phyloP scores from a whole-genome alignment of 1,140 invertebrate species.

The Conus betulinus region DNA sequence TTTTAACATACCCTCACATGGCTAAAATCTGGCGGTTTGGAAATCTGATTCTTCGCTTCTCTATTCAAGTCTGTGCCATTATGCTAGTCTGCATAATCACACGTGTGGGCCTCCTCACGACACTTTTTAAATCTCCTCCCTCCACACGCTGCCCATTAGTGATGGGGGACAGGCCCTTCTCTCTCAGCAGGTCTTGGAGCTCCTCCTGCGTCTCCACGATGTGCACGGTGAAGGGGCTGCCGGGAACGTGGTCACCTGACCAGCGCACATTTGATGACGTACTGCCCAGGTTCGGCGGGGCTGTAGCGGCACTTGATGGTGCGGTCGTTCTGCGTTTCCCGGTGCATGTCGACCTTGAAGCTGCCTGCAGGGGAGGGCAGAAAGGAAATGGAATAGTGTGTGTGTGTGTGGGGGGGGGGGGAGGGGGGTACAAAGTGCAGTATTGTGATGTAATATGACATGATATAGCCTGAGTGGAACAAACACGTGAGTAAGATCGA shows the following conservation, averaged over 20 bases:
- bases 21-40: background rate
- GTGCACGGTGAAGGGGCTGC: slow-evolving; percentile 98
- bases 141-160: slow-evolving; percentile 28
- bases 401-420: no score
- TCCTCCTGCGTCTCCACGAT: slow-evolving; percentile 99
- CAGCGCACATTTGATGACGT: slow-evolving; percentile 98
- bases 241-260: slow-evolving; percentile 93
- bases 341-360: slow-evolving; percentile 99
- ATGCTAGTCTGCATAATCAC: no score
- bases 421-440: no score
- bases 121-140: slow-evolving; percentile 34
- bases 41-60: background rate
- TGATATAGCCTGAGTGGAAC: no score
- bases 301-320: slow-evolving; percentile 98
- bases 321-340: slow-evolving; percentile 97
- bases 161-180: background rate
- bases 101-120: no score
- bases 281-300: slow-evolving; percentile 98
- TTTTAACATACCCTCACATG: background rate
- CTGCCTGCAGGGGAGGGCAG: slow-evolving; percentile 81
- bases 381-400: no score
- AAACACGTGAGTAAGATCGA: no score
- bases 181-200: slow-evolving; percentile 75
- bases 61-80: background rate
- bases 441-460: no score